A percentile compares a stretch with the other conserved stretches of the same genome.
Conservation (phyloP, 2,113 vertebrate species). For the Fregata magnificens region DNA sequence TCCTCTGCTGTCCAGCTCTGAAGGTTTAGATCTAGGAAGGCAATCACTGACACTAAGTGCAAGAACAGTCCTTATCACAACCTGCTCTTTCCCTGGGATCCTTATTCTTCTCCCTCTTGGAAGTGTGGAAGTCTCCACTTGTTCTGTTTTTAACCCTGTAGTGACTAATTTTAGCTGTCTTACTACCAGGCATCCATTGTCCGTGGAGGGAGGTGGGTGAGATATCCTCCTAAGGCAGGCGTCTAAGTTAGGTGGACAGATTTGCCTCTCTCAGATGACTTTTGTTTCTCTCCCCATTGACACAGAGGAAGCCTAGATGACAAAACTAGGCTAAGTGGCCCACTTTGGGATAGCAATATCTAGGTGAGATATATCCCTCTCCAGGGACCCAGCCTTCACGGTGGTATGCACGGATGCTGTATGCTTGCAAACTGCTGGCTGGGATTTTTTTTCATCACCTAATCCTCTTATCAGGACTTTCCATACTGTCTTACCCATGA, state of each 20-base stretch:
- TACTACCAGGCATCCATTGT: not conserved
- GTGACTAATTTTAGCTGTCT: slow-evolving; percentile 5
- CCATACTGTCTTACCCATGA: not conserved
- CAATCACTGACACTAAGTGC: not conserved
- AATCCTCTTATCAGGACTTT: slow-evolving; percentile 4
- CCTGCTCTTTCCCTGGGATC: not conserved
- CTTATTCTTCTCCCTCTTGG: not conserved
- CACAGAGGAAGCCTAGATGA: not conserved
- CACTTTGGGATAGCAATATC: not conserved
- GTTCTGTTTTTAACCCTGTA: not conserved
- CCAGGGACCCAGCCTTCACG: not conserved
- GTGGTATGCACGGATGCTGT: not conserved
- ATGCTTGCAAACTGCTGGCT: not conserved
- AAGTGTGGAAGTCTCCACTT: not conserved
- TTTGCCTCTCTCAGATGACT: not conserved
- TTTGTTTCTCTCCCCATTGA: not conserved
- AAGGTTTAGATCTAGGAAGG: not conserved
- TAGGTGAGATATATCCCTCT: not conserved
- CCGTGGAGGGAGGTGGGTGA: not conserved
- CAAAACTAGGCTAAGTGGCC: not conserved
- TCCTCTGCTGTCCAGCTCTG: not conserved
- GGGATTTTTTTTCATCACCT: not conserved
- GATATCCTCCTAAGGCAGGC: not conserved
- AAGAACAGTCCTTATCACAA: not conserved
- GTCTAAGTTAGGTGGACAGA: not conserved